Conservation (phyloP, 2,113 vertebrate genomes). For the Prionailurus viverrinus region DNA sequence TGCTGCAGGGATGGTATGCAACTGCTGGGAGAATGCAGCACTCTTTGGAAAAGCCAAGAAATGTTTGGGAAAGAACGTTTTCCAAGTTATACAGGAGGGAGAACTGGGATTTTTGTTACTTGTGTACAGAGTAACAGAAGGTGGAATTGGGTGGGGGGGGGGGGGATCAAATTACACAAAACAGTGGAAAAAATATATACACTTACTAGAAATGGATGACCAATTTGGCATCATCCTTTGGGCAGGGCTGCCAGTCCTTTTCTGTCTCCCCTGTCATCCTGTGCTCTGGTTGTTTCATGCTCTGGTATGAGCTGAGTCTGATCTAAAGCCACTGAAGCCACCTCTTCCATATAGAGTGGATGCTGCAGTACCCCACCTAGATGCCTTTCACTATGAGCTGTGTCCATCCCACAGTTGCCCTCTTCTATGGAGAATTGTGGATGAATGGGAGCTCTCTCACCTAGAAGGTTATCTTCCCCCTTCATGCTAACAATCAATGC, state of each 20-base stretch:
- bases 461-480: not conserved
- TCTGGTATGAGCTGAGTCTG: not conserved
- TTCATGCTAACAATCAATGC: not conserved
- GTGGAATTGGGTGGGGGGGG: not conserved
- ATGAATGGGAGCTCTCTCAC: not conserved
- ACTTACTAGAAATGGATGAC: not conserved
- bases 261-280: not conserved
- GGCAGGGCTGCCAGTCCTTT: not conserved
- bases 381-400: not conserved
- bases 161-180: not conserved
- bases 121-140: not conserved
- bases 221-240: not conserved
- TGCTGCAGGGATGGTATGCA: not conserved
- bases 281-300: not conserved
- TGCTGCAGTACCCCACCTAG: fast-evolving
- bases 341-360: not conserved
- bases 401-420: not conserved
- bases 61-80: not conserved
- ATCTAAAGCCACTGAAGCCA: not conserved
- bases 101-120: not conserved
- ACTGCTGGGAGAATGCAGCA: not conserved
- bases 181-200: not conserved
- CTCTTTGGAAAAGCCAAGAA: not conserved
- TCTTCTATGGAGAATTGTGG: not conserved
- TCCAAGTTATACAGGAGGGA: not conserved